Evolutionary conservation across 2,797 vertebrate species (phyloP).

Genomic region (Moxostoma hubbsi): DNA sequence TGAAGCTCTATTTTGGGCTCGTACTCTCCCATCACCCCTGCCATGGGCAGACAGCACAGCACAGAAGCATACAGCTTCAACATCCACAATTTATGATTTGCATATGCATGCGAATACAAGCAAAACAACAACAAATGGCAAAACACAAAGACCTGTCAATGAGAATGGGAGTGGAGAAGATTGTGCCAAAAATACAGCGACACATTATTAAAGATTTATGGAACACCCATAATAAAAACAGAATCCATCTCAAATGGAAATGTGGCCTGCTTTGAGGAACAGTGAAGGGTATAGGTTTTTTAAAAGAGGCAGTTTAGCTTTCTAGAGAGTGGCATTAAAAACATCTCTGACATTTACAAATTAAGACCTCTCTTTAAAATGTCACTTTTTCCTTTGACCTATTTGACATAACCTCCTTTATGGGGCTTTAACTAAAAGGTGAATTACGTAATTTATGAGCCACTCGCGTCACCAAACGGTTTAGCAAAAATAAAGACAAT

Average conservation of each 20-base stretch:
- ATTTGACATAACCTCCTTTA: not conserved
- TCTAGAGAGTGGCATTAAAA: constrained; percentile 48
- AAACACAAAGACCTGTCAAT: constrained; percentile 61
- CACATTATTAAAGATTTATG: constrained; percentile 71
- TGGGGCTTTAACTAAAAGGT: not conserved
- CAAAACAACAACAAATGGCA: constrained; percentile 54
- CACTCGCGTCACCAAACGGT: too few relatives aligned
- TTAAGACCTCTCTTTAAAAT: constrained; percentile 48
- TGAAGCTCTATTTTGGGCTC: constrained; percentile 98
- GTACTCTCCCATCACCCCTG: constrained; percentile 96
- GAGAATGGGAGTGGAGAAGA: constrained; percentile 47
- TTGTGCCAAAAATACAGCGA: constrained; percentile 54
- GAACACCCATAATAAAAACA: constrained; percentile 62
- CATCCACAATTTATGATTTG: constrained; percentile 66
- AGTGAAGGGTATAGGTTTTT: constrained; percentile 39
- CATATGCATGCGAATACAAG: constrained; percentile 61
- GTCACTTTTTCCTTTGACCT: constrained; percentile 33
- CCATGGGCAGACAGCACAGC: constrained; percentile 60
- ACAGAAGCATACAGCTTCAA: constrained; percentile 54
- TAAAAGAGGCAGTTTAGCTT: constrained; percentile 51
- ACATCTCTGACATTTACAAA: constrained; percentile 48
- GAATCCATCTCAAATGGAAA: constrained; percentile 69
- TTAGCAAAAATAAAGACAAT: too few relatives aligned
- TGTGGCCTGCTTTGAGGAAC: constrained; percentile 61
- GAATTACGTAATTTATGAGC: not conserved